These are phyloP conservation scores for Drosophila lacertosa DNA, from an alignment of 1,140 invertebrate genomes.

Conservation along the genomic window DNA sequence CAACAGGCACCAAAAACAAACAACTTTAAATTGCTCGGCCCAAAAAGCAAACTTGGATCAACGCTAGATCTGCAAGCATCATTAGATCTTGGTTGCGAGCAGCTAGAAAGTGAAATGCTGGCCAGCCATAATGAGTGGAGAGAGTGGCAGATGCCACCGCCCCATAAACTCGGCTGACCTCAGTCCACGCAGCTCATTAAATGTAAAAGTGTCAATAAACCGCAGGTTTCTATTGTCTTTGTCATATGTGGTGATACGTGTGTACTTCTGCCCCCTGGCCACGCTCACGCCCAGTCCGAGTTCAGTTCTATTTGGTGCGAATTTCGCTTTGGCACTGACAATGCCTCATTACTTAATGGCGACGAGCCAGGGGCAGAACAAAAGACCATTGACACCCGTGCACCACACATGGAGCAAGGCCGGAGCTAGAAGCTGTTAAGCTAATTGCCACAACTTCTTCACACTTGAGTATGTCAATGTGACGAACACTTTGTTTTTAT, in stretches of 20 bases:
- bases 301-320: constrained; percentile 25
- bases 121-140: constrained; percentile 23
- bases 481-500: constrained; percentile 39
- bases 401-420: constrained; percentile 35
- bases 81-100: constrained; percentile 4
- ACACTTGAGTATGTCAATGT: constrained; percentile 72
- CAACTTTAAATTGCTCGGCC: background rate
- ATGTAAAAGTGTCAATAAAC: constrained; percentile 76
- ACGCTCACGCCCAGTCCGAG: constrained; percentile 2
- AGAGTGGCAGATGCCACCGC: constrained; percentile 41
- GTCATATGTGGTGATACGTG: constrained; percentile 10
- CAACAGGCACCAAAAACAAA: constrained; percentile 17
- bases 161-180: constrained; percentile 55
- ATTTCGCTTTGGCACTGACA: constrained; percentile 53
- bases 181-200: constrained; percentile 61
- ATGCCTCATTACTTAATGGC: constrained; percentile 77
- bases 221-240: constrained; percentile 45
- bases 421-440: constrained; percentile 71
- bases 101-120: constrained; percentile 61
- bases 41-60: background rate
- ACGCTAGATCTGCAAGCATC: background rate
- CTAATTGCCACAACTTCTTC: constrained; percentile 75
- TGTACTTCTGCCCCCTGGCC: background rate
- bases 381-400: constrained; percentile 63
- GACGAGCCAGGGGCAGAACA: constrained; percentile 32